phyloP scores from a whole-genome alignment of 92 coral and sea anemone species.

The Zoanthus solanderi region DNA sequence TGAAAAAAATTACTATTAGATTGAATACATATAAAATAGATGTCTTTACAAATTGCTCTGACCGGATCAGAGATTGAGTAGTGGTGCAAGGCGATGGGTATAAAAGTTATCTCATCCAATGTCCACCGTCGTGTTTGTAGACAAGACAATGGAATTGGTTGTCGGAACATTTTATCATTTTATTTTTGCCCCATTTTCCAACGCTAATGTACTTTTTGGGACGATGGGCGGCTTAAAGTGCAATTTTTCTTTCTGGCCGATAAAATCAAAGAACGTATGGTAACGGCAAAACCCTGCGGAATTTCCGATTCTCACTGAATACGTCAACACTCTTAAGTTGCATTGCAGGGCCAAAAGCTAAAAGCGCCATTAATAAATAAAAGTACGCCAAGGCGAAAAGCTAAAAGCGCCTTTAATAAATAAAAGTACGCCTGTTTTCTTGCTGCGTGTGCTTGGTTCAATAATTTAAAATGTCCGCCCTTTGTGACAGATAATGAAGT shows the following conservation, averaged over 20 bases:
- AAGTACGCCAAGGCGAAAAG: neutral
- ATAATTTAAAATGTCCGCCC: neutral
- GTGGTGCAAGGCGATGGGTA: no score
- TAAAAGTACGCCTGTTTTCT: neutral
- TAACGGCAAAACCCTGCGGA: constrained; percentile 25
- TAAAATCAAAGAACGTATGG: neutral
- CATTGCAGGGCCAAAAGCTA: neutral
- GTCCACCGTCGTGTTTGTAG: neutral
- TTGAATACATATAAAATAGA: no score
- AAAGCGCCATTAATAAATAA: neutral
- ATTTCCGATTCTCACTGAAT: constrained; percentile 26
- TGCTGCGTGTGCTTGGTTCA: constrained; percentile 4
- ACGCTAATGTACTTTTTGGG: neutral
- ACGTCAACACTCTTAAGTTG: constrained; percentile 13
- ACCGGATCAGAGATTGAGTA: no score
- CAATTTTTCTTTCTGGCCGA: neutral
- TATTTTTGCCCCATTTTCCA: neutral
- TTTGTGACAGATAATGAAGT: neutral
- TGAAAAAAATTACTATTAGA: no score
- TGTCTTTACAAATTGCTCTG: no score
- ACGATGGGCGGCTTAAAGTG: neutral
- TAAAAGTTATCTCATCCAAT: no score
- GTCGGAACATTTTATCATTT: neutral
- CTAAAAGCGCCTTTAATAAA: neutral
- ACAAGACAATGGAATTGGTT: neutral